Percentiles rank a stretch among this genome's conserved stretches.
phyloP scores from a whole-genome alignment of 2,888 invertebrate genomes.

The Cerceris ruficornis region DNA sequence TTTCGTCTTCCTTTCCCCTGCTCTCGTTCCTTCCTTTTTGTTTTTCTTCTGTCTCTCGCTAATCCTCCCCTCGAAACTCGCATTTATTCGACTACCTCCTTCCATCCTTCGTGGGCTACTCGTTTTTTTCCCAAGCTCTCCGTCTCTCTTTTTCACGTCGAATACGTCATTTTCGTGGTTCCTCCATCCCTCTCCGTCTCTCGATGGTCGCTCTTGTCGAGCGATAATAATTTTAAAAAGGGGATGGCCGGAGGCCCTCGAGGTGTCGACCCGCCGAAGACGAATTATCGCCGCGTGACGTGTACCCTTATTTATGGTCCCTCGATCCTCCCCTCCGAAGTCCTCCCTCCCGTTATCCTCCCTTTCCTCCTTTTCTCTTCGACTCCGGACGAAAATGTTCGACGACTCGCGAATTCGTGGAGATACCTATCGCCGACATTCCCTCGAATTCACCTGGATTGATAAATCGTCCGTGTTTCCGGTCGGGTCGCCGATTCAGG shows the following conservation, averaged over 20 bases:
- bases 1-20: constrained; percentile 32
- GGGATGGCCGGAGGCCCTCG: constrained; percentile 52
- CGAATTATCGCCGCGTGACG: constrained; percentile 73
- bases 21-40: not conserved
- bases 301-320: constrained; percentile 70
- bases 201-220: constrained; percentile 15
- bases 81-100: not conserved
- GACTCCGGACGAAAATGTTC: constrained; percentile 22
- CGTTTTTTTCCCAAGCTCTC: not conserved
- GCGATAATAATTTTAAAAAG: constrained; percentile 67
- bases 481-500: not conserved
- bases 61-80: not conserved
- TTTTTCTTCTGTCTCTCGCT: not conserved
- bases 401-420: constrained; percentile 34
- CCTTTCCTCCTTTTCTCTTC: not conserved
- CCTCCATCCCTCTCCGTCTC: constrained; percentile 23
- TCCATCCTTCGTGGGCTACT: too few species aligned
- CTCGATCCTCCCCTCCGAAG: constrained; percentile 23
- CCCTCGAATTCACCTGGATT: constrained; percentile 14
- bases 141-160: not conserved
- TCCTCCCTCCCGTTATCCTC: constrained; percentile 2
- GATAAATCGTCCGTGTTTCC: constrained; percentile 28
- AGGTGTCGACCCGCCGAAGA: constrained; percentile 71
- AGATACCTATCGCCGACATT: constrained; percentile 18
- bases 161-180: constrained; percentile 41